phyloP scores from a whole-genome alignment of 2,888 invertebrate genomes.

The Clostera curtula region DNA sequence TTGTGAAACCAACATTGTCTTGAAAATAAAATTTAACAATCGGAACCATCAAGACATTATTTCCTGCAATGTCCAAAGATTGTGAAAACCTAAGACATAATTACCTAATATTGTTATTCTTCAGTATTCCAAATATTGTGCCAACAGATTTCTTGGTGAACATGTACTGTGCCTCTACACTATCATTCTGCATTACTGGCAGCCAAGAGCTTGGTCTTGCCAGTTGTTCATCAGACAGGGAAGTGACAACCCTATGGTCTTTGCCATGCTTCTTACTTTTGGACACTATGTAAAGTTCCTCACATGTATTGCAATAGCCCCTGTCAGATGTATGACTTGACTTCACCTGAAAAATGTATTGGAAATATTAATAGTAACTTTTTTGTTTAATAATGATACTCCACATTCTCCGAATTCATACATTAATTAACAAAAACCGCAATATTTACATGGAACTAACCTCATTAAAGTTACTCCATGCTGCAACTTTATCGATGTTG shows the following conservation, averaged over 20 bases:
- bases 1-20: too few species aligned
- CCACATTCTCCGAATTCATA: too few species aligned
- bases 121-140: conserved; percentile 78
- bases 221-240: conserved; percentile 75
- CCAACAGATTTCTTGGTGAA: conserved; percentile 81
- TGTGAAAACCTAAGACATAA: too few species aligned
- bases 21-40: too few species aligned
- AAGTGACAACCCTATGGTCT: conserved; percentile 70
- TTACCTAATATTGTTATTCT: conserved; percentile 76
- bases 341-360: conserved; percentile 44
- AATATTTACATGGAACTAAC: too few species aligned
- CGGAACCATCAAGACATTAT: background rate
- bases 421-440: too few species aligned
- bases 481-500: conserved; percentile 67
- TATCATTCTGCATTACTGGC: conserved; percentile 80
- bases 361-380: conserved; percentile 13
- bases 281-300: conserved; percentile 61
- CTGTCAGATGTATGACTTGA: conserved; percentile 56
- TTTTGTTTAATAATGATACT: too few species aligned
- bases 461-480: conserved; percentile 69
- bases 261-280: conserved; percentile 64
- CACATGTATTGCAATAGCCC: conserved; percentile 79
- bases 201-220: conserved; percentile 80
- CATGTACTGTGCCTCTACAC: conserved; percentile 91
- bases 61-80: too few species aligned